phyloP scores from a whole-genome alignment of 2,113 vertebrate genomes.

The Collichthys lucidus region DNA sequence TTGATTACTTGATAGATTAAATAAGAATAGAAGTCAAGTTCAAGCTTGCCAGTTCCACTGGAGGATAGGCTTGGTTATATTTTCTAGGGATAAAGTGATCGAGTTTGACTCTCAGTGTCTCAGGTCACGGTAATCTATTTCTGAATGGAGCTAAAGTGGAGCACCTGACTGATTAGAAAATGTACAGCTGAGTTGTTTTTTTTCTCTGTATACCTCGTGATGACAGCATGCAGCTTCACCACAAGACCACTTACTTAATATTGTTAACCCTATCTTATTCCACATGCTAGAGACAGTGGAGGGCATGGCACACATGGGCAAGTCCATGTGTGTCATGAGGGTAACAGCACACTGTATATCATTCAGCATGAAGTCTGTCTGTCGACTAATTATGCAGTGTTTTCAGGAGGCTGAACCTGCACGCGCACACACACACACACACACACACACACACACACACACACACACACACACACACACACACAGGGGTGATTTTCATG shows the following conservation, averaged over 20 bases:
- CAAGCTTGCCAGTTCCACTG: constrained; percentile 15
- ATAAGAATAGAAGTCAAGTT: constrained; percentile 31
- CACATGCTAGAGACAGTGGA: background rate
- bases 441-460: too few relatives aligned
- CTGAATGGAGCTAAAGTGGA: background rate
- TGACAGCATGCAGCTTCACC: background rate
- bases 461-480: too few relatives aligned
- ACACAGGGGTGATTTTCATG: background rate
- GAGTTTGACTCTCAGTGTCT: background rate
- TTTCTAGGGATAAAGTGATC: background rate
- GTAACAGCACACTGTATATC: background rate
- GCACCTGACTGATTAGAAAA: constrained; percentile 12
- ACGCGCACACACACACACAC: background rate
- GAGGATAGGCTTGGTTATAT: background rate
- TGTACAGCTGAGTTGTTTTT: background rate
- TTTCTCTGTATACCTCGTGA: background rate
- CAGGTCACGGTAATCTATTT: background rate
- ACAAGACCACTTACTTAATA: background rate
- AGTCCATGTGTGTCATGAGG: background rate
- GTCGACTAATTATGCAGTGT: background rate
- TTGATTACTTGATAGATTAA: constrained; percentile 37
- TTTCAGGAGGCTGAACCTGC: background rate
- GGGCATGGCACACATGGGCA: background rate
- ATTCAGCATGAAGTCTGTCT: background rate
- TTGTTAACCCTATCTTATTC: background rate